phyloP scores from a whole-genome alignment of 2,888 invertebrate species.

The Lymantria monacha region DNA sequence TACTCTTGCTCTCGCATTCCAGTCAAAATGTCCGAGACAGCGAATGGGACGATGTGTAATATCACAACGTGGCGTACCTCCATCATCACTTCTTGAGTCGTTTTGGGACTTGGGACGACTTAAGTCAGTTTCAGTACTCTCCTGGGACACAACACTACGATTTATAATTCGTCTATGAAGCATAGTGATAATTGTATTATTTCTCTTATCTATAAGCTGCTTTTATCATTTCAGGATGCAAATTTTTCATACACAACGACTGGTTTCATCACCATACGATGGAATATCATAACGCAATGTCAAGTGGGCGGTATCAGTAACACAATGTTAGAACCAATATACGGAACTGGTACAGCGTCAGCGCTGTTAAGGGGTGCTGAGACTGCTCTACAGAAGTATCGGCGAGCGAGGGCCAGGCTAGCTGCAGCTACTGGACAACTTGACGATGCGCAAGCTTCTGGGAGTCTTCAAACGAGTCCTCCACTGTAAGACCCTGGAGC shows the following conservation, averaged over 20 bases:
- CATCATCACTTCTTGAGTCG: no score
- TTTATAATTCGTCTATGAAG: no score
- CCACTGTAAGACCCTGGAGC: background rate
- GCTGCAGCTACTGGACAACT: conserved; percentile 53
- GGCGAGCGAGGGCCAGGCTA: conserved; percentile 52
- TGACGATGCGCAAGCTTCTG: conserved; percentile 6
- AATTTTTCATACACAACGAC: conserved; percentile 48
- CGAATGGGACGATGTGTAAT: no score
- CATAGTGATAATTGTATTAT: no score
- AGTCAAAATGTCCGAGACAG: no score
- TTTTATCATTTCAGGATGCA: conserved; percentile 52
- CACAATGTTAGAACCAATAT: conserved; percentile 31
- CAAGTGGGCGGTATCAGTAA: conserved; percentile 25
- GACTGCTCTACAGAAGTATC: conserved; percentile 56
- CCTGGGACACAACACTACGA: no score
- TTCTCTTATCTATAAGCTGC: no score
- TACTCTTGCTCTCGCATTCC: no score
- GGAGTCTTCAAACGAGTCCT: background rate
- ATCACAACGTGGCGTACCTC: no score
- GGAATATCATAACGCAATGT: conserved; percentile 46
- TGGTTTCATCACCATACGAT: conserved; percentile 48
- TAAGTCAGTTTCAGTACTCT: no score
- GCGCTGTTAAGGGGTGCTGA: conserved; percentile 59
- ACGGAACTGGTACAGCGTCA: conserved; percentile 36
- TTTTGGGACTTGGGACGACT: no score